A percentile compares a stretch with the other conserved stretches of the same genome.
phyloP scores from a whole-genome alignment of 2,888 invertebrate genomes.

The Schizaphis graminum region DNA sequence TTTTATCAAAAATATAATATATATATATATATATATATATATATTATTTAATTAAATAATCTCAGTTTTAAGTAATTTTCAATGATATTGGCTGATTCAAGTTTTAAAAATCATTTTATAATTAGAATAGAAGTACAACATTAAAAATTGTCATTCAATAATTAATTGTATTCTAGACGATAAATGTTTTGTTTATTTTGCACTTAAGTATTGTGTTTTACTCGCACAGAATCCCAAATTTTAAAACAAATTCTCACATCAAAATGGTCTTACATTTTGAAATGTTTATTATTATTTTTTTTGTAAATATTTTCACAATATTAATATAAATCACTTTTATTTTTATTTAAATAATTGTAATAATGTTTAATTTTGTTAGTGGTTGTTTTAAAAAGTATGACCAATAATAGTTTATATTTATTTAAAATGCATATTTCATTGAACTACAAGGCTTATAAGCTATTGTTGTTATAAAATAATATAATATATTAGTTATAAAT shows the following conservation, averaged over 20 bases:
- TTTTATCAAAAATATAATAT: neutral
- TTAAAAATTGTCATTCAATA: slow-evolving; percentile 6
- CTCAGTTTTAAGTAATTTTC: neutral
- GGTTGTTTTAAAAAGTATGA: neutral
- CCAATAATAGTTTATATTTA: neutral
- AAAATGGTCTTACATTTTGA: neutral
- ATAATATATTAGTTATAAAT: too few species aligned
- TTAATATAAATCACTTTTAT: slow-evolving; percentile 29
- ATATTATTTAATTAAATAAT: neutral
- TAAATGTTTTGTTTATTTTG: neutral
- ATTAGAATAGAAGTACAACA: neutral
- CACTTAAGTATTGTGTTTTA: slow-evolving; percentile 20
- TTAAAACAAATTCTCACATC: neutral
- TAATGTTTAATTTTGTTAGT: neutral
- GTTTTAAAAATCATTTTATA: neutral
- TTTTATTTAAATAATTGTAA: slow-evolving; percentile 7
- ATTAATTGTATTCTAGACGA: neutral
- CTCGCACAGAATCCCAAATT: neutral
- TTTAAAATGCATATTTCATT: neutral
- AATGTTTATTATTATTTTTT: slow-evolving; percentile 16
- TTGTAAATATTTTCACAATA: slow-evolving; percentile 42
- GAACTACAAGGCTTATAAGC: neutral
- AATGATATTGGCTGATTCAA: neutral
- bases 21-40: neutral
- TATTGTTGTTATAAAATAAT: neutral